These are phyloP conservation scores for Tokudaia tokunoshimensis DNA, from an alignment of 2,797 vertebrate genomes.

Conservation along the genomic window DNA sequence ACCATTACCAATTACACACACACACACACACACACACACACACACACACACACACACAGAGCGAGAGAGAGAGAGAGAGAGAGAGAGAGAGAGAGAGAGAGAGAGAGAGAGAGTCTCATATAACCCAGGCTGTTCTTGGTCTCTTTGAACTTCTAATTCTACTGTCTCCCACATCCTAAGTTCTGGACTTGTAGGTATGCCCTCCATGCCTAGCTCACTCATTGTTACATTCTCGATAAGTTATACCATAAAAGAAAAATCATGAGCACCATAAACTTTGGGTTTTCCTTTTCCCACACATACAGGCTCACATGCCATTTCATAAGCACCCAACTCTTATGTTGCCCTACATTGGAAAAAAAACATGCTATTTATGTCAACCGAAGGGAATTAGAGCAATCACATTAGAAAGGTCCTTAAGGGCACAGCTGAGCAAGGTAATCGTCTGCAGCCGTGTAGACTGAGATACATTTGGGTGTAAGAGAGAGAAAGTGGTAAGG, in stretches of 20 bases:
- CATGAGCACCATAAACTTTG: not conserved
- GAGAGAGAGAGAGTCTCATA: too few species aligned
- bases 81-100: too few species aligned
- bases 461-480: not conserved
- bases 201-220: not conserved
- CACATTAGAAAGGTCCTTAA: constrained; percentile 43
- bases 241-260: constrained; percentile 11
- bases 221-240: constrained; percentile 1
- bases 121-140: not conserved
- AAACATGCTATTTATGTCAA: not conserved
- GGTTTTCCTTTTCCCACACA: not conserved
- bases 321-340: not conserved
- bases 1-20: not conserved
- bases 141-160: not conserved
- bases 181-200: not conserved
- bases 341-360: not conserved
- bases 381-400: not conserved
- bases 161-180: not conserved
- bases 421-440: not conserved
- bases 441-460: not conserved
- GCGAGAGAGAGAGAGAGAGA: too few species aligned
- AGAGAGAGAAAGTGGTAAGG: not conserved
- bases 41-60: not conserved
- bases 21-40: not conserved
- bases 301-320: not conserved